Evolutionary conservation across 2,797 vertebrate species (phyloP).

Genomic region (Morelia viridis): DNA sequence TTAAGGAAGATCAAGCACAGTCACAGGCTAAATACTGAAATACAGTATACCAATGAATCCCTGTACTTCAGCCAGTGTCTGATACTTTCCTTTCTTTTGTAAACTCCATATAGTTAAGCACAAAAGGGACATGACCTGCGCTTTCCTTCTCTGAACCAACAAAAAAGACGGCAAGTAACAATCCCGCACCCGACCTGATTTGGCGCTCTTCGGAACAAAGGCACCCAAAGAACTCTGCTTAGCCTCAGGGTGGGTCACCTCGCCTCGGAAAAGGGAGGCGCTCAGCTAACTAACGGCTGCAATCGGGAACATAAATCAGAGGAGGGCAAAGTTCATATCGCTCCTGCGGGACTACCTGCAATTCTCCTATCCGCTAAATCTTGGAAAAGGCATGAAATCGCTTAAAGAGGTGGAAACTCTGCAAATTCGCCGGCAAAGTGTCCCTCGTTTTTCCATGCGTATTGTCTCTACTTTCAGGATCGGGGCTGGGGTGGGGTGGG

Average conservation of each 20-base stretch:
- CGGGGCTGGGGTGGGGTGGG: too few species aligned
- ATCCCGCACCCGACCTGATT: neutral
- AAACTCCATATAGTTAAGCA: too few species aligned
- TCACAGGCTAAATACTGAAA: too few species aligned
- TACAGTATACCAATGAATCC: too few species aligned
- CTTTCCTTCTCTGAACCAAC: too few species aligned
- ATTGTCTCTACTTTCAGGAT: neutral
- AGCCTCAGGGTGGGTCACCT: slow-evolving; percentile 4
- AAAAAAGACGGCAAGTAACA: neutral
- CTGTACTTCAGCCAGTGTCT: too few species aligned
- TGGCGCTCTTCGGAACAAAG: neutral
- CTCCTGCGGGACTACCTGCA: slow-evolving; percentile 12
- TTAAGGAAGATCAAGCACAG: too few species aligned
- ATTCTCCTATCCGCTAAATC: slow-evolving; percentile 59
- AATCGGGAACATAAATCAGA: slow-evolving; percentile 53
- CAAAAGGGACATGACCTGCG: too few species aligned
- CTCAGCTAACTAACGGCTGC: slow-evolving; percentile 42
- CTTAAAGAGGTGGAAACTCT: neutral
- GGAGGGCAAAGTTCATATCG: slow-evolving; percentile 64
- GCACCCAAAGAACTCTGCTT: neutral
- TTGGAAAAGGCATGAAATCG: slow-evolving; percentile 17
- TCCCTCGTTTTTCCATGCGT: neutral
- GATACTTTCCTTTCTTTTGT: too few species aligned
- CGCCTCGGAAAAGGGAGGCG: neutral
- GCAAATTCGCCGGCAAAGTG: neutral